Evolutionary conservation across 2,888 invertebrate genomes (phyloP), one percentile per base, ranked within the genome.

Genomic region (Camponotus fellah): DNA sequence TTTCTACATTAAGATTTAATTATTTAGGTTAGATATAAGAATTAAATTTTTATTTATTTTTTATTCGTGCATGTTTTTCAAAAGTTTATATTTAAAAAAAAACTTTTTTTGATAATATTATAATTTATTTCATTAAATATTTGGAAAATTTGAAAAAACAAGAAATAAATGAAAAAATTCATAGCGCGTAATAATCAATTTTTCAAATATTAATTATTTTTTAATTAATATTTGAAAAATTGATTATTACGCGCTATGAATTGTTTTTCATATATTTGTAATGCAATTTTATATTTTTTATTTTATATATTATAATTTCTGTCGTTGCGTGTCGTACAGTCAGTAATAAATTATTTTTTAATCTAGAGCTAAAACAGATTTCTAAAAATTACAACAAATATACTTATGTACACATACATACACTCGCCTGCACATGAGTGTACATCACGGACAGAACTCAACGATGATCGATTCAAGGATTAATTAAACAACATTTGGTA

Each of bases 401-500:
- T 37, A 37, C 6, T 49, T n/a, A 49, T 14, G n/a, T 49, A 49
- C n/a, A 17, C 8, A n/a, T 2, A 4, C 17, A 49, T 49, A 17
- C 0, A 4, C 17, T n/a, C n/a, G 49, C 8, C 49, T 6, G 6
- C n/a, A 4, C 32, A 4, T 49, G 49, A 14, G 21, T 40, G 37
- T 56, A 71, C 43, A 43, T 43, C 74, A 60, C 40, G n/a, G 4
- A n/a, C 40, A 74, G 60, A 9, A 43, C 12, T 32, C 43, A 4
- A 58, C 5, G 14, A 60, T 32, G 37, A 60, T 74, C 43, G 43
- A 60, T 60, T 74, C 26, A 43, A 43, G 32, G 43, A 74, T 14
- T 58, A 60, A 74, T 43, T 40, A 60, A 74, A 43, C 60, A 40
- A 60, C 60, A 43, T 32, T 74, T 60, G 26, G 40, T 60, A 58